Conservation (phyloP, 2,113 vertebrate species). For the Cynocephalus volans region DNA sequence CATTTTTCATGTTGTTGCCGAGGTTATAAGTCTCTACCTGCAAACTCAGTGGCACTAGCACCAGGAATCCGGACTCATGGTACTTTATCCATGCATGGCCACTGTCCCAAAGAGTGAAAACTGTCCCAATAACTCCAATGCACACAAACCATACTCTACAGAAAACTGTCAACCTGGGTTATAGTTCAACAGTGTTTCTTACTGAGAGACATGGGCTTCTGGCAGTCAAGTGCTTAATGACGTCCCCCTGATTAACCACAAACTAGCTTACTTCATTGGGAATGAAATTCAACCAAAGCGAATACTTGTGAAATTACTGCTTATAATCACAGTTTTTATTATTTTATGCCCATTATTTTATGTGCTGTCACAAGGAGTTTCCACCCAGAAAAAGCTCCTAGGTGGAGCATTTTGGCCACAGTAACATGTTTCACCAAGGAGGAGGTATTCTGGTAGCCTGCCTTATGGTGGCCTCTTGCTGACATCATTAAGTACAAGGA, state of each 20-base stretch:
- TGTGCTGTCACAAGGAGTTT: not conserved
- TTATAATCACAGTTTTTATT: not conserved
- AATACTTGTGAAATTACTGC: not conserved
- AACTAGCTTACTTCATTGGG: not conserved
- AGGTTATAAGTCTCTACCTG: not conserved
- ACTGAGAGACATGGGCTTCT: not conserved
- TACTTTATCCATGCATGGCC: too few species aligned
- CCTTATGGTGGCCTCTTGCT: not conserved
- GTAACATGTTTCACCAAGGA: rapidly evolving
- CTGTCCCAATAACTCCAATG: not conserved
- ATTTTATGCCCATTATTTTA: not conserved
- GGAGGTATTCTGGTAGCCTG: not conserved
- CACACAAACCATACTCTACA: not conserved
- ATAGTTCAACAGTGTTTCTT: not conserved
- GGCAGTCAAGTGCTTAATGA: rapidly evolving
- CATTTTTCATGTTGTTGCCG: not conserved
- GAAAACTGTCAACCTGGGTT: not conserved
- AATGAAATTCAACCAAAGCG: not conserved
- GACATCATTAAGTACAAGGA: not conserved
- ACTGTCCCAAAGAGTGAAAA: not conserved
- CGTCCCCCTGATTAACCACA: not conserved
- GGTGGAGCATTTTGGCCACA: not conserved
- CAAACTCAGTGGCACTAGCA: not conserved
- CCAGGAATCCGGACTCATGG: not conserved
- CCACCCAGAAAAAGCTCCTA: not conserved